Base-by-base conservation (phyloP, 1,140 invertebrate species). In the Hycleus phaleratus region DNA sequence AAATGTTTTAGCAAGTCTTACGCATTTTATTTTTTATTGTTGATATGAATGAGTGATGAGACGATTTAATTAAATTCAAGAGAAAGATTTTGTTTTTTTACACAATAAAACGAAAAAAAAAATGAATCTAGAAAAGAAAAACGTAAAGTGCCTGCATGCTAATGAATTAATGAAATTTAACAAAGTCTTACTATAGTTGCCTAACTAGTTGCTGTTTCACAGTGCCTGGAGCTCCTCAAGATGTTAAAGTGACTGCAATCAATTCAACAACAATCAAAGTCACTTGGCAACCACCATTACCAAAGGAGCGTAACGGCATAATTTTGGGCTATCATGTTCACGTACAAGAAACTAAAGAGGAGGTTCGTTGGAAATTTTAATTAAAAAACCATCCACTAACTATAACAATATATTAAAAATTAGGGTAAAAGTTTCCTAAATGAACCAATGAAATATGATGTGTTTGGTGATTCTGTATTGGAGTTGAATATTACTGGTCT, bases 291-390 rank as follows among this genome's bases (percentile, higher is more conserved):
- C 88, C 91, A 1, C 95, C 95, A 0, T 79, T 82, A 49, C 85
- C 88, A 58, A 91, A 92, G 68, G 92, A 97, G 64, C 86, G 90
- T 57, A 95, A 97, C 74, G 95, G 95, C n/a, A 87, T 97, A 49
- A 97, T 98, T 63, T 82, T 93, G 38, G 95, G 94, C 3, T 98
- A 97, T 75, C 94, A 97, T 69, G 90, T 98, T 49, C 91, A 96
- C 72, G 87, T 95, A 2, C 92, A 95, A 74, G 95, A 96, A 82
- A 82, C 91, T 7, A 83, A 87, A 68, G 85, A 91, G 69, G 86
- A 91, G 81, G 88, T 91, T 70, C 18, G 7, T 42, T 48, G 6
- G 3, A 49, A 10, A 10, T 42, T 42, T n/a, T n/a, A n/a, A 42
- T 10, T 8, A 42, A 42, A 42, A 42, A 10, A 42, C 5, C 4